phyloP scores from a whole-genome alignment of 2,797 vertebrate species.

The Gallirallus australis region DNA sequence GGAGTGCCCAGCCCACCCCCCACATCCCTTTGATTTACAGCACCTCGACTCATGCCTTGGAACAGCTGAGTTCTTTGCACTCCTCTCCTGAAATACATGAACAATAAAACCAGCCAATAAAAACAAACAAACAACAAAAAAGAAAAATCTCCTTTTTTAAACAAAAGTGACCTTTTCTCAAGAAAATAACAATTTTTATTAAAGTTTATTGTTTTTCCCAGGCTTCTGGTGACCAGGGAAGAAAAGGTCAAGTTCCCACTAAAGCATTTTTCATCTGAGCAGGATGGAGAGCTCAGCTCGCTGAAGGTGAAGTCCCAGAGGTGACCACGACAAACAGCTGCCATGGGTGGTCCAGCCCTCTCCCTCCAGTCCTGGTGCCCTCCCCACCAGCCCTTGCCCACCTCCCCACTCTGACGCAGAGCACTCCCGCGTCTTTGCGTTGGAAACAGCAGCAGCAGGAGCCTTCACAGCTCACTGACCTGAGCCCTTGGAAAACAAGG shows the following conservation, averaged over 20 bases:
- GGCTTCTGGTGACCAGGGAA: background rate
- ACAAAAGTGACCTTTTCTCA: constrained; percentile 20
- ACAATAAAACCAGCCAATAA: background rate
- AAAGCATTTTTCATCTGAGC: constrained; percentile 4
- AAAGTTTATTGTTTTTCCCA: constrained; percentile 18
- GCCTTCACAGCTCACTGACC: background rate
- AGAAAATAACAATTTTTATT: constrained; percentile 29
- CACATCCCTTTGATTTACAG: background rate
- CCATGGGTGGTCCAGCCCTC: background rate
- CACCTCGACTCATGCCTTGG: background rate
- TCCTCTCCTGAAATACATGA: background rate
- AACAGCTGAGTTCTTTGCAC: background rate
- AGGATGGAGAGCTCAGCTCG: background rate
- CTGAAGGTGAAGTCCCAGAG: background rate
- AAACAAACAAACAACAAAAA: background rate
- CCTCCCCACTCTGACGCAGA: rapidly evolving
- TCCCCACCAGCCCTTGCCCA: rapidly evolving
- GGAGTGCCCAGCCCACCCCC: background rate
- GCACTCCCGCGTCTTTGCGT: rapidly evolving
- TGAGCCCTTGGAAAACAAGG: background rate
- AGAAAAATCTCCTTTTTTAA: background rate
- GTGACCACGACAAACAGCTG: background rate
- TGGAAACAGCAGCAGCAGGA: background rate
- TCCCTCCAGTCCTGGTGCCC: background rate
- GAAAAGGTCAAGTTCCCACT: constrained; percentile 15